Evolutionary conservation across 2,888 invertebrate species (phyloP).

Genomic region (Bugulina stolonifera): DNA sequence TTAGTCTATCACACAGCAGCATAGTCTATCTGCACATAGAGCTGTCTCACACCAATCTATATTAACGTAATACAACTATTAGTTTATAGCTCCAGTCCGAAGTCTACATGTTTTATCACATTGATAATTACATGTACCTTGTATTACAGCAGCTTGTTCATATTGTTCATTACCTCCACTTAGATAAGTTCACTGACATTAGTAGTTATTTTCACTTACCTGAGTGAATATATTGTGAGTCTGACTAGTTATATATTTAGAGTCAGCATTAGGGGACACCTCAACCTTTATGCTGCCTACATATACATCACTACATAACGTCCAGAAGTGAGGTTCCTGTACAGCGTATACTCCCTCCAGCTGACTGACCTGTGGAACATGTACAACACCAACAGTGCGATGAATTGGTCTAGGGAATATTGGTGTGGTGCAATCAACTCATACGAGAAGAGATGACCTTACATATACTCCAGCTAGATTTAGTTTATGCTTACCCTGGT

Average conservation of each 20-base stretch:
- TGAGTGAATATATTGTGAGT: constrained; percentile 90
- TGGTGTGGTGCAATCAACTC: too few relatives aligned
- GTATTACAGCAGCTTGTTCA: too few relatives aligned
- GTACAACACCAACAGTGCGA: neutral
- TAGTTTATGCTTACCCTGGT: constrained; percentile 60
- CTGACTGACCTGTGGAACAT: constrained; percentile 63
- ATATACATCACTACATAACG: constrained; percentile 85
- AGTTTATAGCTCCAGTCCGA: too few relatives aligned
- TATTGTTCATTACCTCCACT: too few relatives aligned
- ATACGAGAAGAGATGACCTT: too few relatives aligned
- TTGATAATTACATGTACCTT: too few relatives aligned
- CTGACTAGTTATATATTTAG: constrained; percentile 84
- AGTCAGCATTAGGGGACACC: constrained; percentile 86
- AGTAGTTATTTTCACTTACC: constrained; percentile 35
- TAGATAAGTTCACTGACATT: too few relatives aligned
- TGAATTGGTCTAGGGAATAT: too few relatives aligned
- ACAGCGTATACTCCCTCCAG: constrained; percentile 90
- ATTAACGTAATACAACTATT: too few relatives aligned
- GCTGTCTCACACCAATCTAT: constrained; percentile 75
- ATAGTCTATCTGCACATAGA: constrained; percentile 89
- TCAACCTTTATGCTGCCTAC: constrained; percentile 90
- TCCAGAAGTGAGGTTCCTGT: constrained; percentile 98
- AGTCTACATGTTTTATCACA: too few relatives aligned
- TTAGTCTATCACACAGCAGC: constrained; percentile 62
- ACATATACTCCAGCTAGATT: too few relatives aligned